Evolutionary conservation across 2,888 invertebrate genomes (phyloP).

Genomic region (Papilio demoleus): DNA sequence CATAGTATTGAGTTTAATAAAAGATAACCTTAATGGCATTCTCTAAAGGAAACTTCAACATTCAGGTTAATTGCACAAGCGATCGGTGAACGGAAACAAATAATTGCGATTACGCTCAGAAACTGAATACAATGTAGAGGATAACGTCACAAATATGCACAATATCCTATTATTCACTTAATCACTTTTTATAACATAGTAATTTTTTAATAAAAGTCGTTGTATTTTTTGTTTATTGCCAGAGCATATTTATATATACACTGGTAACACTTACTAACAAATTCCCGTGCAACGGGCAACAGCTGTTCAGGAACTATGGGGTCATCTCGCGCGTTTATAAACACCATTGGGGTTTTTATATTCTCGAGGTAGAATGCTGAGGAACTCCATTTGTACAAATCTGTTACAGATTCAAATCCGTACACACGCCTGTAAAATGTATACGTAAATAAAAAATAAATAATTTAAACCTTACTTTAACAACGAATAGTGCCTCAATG

Average conservation of each 20-base stretch:
- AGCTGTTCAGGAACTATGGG: constrained; percentile 93
- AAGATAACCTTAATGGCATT: constrained; percentile 8
- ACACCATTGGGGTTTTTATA: constrained; percentile 93
- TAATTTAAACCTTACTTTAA: no score
- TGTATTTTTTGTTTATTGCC: no score
- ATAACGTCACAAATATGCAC: neutral
- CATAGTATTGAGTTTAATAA: constrained; percentile 24
- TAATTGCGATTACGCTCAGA: constrained; percentile 19
- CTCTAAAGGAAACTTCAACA: constrained; percentile 4
- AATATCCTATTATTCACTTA: no score
- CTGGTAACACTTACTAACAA: constrained; percentile 87
- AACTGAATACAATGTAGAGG: neutral
- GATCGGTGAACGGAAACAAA: constrained; percentile 31
- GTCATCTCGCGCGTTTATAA: constrained; percentile 95
- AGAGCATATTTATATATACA: constrained; percentile 8
- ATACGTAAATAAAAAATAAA: neutral
- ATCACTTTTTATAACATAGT: no score
- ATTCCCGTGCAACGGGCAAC: constrained; percentile 87
- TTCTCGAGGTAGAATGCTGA: constrained; percentile 90
- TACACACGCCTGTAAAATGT: constrained; percentile 85
- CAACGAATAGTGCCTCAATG: no score
- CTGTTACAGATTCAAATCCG: constrained; percentile 90
- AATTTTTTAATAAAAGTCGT: no score
- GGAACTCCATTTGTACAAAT: constrained; percentile 93
- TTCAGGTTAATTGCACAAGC: constrained; percentile 11